These are phyloP conservation scores for Ennomos erosarius DNA, from an alignment of 2,888 invertebrate species.

Conservation along the genomic window DNA sequence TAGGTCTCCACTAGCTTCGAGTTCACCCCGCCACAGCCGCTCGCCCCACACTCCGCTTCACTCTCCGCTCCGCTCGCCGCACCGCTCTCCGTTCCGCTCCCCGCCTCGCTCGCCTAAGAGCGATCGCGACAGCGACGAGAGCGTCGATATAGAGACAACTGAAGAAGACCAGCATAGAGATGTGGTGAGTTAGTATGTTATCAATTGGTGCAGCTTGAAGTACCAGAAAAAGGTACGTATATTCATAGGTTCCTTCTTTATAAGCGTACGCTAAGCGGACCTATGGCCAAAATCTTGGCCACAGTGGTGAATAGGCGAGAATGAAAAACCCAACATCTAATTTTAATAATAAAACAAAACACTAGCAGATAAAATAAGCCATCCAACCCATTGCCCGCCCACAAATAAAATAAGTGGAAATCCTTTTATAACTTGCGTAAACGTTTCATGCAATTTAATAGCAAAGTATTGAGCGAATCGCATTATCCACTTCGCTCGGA, in stretches of 20 bases:
- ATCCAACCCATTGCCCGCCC: constrained; percentile 17
- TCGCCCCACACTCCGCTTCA: constrained; percentile 56
- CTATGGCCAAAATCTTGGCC: no score
- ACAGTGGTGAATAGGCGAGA: no score
- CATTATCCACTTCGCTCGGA: constrained; percentile 68
- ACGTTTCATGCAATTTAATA: constrained; percentile 78
- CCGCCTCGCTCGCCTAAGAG: constrained; percentile 72
- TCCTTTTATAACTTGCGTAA: constrained; percentile 60
- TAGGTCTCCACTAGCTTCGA: constrained; percentile 63
- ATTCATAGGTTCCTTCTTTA: no score
- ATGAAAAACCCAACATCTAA: background rate
- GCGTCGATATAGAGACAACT: constrained; percentile 94
- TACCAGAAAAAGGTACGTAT: no score
- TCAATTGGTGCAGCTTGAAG: no score
- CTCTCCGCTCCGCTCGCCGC: constrained; percentile 57
- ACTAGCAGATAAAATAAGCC: constrained; percentile 7
- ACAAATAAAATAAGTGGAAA: constrained; percentile 39
- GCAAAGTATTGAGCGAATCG: constrained; percentile 72
- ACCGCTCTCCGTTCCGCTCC: constrained; percentile 59
- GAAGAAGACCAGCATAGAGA: constrained; percentile 87
- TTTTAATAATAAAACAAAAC: constrained; percentile 9
- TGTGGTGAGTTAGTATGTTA: constrained; percentile 62
- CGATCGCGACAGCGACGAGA: constrained; percentile 91
- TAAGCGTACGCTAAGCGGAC: no score
- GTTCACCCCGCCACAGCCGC: constrained; percentile 61